Conservation (phyloP, 2,797 vertebrate species). For the Cottoperca gobio region DNA sequence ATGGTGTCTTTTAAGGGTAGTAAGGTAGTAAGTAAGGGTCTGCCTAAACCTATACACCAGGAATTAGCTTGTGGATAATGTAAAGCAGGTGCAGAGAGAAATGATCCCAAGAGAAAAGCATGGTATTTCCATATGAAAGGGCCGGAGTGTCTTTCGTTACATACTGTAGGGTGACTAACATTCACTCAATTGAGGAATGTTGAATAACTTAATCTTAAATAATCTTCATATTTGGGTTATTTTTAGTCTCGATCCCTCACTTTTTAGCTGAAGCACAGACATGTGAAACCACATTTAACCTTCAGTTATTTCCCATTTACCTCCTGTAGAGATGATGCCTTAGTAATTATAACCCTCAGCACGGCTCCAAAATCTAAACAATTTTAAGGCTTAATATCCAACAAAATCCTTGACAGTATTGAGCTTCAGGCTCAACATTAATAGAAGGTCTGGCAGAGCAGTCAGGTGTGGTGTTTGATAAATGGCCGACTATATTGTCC, state of each 20-base stretch:
- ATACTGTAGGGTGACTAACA: neutral
- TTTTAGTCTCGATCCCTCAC: constrained; percentile 39
- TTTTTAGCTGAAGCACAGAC: constrained; percentile 52
- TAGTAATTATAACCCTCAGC: constrained; percentile 76
- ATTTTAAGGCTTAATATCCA: constrained; percentile 61
- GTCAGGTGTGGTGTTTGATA: constrained; percentile 66
- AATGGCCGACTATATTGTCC: constrained; percentile 64
- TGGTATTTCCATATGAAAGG: constrained; percentile 57
- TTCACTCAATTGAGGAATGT: constrained; percentile 31
- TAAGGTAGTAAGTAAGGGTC: no score
- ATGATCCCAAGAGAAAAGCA: constrained; percentile 19
- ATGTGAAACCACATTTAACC: constrained; percentile 71
- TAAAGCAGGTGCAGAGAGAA: constrained; percentile 29
- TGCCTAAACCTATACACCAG: constrained; percentile 11
- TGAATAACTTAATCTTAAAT: constrained; percentile 52
- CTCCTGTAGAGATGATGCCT: constrained; percentile 66
- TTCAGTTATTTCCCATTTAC: constrained; percentile 66
- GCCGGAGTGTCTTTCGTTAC: constrained; percentile 36
- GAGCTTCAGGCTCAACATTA: constrained; percentile 64
- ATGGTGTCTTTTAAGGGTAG: constrained; percentile 11
- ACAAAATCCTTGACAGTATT: constrained; percentile 51
- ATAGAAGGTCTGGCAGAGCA: constrained; percentile 58
- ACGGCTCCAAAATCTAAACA: constrained; percentile 58
- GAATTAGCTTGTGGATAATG: constrained; percentile 43
- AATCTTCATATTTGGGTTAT: constrained; percentile 39